Percentiles rank a stretch among this genome's conserved stretches.
Evolutionary conservation across 2,113 vertebrate species (phyloP).

Genomic region (Dendrocopos noguchii): DNA sequence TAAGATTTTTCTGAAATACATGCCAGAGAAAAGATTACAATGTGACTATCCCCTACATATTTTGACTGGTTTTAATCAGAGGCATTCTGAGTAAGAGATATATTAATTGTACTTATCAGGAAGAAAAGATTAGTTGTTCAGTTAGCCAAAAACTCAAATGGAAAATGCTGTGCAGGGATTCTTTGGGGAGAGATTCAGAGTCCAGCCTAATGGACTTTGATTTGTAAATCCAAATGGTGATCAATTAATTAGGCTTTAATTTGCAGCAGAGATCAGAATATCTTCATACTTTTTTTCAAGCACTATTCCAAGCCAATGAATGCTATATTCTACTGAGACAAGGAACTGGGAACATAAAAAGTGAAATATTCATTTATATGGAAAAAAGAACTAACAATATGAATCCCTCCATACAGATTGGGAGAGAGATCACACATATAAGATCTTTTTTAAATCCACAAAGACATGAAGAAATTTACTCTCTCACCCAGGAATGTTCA

Average conservation of each 20-base stretch:
- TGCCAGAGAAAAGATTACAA: neutral
- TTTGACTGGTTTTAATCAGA: neutral
- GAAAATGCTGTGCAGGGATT: neutral
- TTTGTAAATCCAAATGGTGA: neutral
- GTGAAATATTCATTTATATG: neutral
- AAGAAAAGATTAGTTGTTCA: neutral
- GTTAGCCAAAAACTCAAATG: neutral
- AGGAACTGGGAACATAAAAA: neutral
- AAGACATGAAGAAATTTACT: neutral
- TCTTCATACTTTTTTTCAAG: neutral
- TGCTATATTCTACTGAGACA: neutral
- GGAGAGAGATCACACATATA: neutral
- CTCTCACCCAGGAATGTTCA: neutral
- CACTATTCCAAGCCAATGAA: neutral
- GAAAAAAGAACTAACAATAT: neutral
- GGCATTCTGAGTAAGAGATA: neutral
- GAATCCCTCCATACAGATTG: neutral
- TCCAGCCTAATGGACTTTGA: neutral
- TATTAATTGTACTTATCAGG: neutral
- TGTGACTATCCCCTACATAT: fast-evolving
- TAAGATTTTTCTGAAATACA: neutral
- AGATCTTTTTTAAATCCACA: neutral
- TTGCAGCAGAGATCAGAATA: neutral
- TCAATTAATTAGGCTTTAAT: neutral
- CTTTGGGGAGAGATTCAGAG: neutral